Evolutionary conservation across 1,140 invertebrate genomes (phyloP), one percentile per base, ranked within the genome.

Genomic region (Drosophila lowei): DNA sequence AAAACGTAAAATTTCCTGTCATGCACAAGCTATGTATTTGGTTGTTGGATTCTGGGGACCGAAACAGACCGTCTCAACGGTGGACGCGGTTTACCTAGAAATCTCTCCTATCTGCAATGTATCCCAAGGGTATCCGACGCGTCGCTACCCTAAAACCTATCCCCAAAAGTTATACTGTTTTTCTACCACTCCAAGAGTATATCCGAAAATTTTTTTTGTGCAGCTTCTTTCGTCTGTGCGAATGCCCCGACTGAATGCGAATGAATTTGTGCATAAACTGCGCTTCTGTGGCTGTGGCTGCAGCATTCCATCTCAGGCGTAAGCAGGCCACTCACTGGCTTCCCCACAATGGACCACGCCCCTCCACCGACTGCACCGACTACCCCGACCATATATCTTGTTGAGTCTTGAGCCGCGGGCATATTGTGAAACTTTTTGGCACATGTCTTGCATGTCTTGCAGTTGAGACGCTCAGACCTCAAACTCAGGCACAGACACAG

Each of bases 351-450:
- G 34, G 66, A 72, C 61, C 76, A 53, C 38, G 58, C 47, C 42
- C 54, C 56, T 25, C 3, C 65, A 38, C 3, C 23, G 23, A 23
- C 23, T n/a, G 3, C 47, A 25, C 34, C 7, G 63, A 67, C 48
- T 77, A 73, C 71, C 18, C 18, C 18, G 18, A 65, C 66, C 11
- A 13, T 38, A 38, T 4, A 34, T 34, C 30, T 34, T 34, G 9
- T 34, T 9, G 30, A 34, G 62, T 28, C 44, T 49, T 49, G 64
- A 63, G 78, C 83, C 72, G 62, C 74, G 59, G 78, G 83, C 83
- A 70, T 83, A 88, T 86, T 88, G 83, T 83, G 65, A 88, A 86
- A 85, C 81, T 85, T 85, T 88, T 78, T 86, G 83, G 83, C 83
- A 86, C 83, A 86, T 83, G 83, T 88, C 83, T 88, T 83, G 78